Conservation (phyloP, 2,797 vertebrate species). For the Manis javanica region DNA sequence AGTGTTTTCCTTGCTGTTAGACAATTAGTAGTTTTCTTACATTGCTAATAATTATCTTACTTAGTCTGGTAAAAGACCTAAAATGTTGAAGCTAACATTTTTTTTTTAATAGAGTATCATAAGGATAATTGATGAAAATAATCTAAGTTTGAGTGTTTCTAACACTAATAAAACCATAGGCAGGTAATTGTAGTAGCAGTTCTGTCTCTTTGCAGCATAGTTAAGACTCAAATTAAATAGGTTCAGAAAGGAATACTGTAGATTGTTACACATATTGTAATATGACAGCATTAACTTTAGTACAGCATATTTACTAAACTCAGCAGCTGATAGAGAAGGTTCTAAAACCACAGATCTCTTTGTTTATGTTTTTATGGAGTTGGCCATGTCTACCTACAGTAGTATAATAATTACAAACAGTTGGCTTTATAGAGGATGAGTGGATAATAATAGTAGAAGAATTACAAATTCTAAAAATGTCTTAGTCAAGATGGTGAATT, state of each 20-base stretch:
- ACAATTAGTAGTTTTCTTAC: neutral
- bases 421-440: neutral
- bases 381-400: neutral
- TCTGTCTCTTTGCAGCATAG: neutral
- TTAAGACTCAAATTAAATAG: neutral
- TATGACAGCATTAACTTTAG: too few relatives aligned
- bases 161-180: neutral
- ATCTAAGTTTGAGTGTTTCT: neutral
- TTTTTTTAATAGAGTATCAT: neutral
- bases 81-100: neutral
- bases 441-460: neutral
- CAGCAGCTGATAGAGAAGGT: neutral
- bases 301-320: neutral
- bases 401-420: neutral
- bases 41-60: neutral
- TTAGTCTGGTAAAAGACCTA: neutral
- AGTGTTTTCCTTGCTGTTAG: neutral
- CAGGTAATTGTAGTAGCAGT: neutral
- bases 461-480: neutral
- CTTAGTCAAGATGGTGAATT: neutral
- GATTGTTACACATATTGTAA: neutral
- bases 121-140: neutral
- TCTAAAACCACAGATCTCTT: neutral
- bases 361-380: slow-evolving; percentile 28
- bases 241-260: neutral